Evolutionary conservation across 2,888 invertebrate genomes (phyloP), one percentile per base, ranked within the genome.

Genomic region (Lottia scabra): DNA sequence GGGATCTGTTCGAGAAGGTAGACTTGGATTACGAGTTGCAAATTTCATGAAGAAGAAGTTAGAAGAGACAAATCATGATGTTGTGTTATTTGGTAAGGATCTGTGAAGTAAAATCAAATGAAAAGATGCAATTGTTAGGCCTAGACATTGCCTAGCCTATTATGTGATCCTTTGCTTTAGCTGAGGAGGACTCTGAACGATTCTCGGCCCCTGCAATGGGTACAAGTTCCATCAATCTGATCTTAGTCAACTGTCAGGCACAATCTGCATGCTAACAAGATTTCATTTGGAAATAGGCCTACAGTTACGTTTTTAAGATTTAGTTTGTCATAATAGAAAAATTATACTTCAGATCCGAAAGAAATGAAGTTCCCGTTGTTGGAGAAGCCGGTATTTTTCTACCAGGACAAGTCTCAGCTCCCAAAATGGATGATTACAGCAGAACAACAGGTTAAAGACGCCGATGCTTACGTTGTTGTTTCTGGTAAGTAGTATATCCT

Each of bases 381-480:
- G 63, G 71, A 79, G 68, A 82, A 82, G 62, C 80, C 87, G 10
- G 45, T 85, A 1, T 80, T 82, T 75, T 79, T 78, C 72, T 86
- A 85, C 74, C 63, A 70, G 27, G 82, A 83, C 67, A 66, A 44
- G 43, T 65, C 74, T 6, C 45, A 79, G 19, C 80, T 80, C 2
- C 85, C 85, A 0, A 66, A 78, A 48, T 77, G 75, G 68, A 65
- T 84, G 69, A 45, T 71, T 45, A 76, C 81, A 44, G 75, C 79
- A 15, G 81, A 84, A 30, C 70, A 76, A 13, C 78, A 76, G 43
- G 65, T 85, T 0, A 79, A 80, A 65, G 78, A 71, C 8, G 90
- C 91, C 16, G 90, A 91, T 80, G 91, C 86, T 3, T 89, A 84
- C 73, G 82, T 91, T n/a, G 80, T 91, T 26, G 83, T 91, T 19